Evolutionary conservation across 2,888 invertebrate species (phyloP), one percentile per base, ranked within the genome.

Genomic region (Pseudeuparius sepicola): DNA sequence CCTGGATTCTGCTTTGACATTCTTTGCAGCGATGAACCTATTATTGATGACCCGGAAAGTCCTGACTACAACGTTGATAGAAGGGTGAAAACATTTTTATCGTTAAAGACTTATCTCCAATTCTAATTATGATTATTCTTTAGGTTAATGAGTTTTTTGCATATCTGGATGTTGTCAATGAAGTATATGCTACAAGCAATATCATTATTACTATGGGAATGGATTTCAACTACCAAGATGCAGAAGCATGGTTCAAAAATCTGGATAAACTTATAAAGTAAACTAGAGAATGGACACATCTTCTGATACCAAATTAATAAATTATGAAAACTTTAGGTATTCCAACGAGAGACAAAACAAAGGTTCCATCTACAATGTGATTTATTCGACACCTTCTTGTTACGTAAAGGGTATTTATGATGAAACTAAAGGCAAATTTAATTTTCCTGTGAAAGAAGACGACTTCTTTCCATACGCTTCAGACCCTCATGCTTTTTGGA

Each of bases 1-100:
- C 68, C 73, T 4, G 93, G 92, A 0, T 96, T 93, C 60, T 96
- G 96, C 53, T 97, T 89, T 59, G 96, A 97, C 56, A 69, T 81
- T 3, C 66, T 86, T 0, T 96, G 96, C 54, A 57, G 60, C 0
- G 88, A 89, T 54, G 80, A 82, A 28, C 90, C 90, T 0, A 82
- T 94, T 9, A 76, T 89, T 45, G 93, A 93, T 57, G 86, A 90
- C 49, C 67, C 71, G 0, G 63, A 69, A 12, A 80, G 89, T 29
- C 77, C 83, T 1, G 81, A 84, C 44, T 88, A 85, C 56, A 96
- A 94, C 57, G 82, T 88, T 0, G 74, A 83, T 4, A 51, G 60
- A 20, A 73, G 71, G 68, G 87, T 89, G 44, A 40, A 40, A 9
- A n/a, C n/a, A n/a, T n/a, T n/a, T n/a, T n/a, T n/a, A n/a, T n/a